These are phyloP conservation scores for Priocnemis perturbator DNA, from an alignment of 2,888 invertebrate species.

Conservation along the genomic window DNA sequence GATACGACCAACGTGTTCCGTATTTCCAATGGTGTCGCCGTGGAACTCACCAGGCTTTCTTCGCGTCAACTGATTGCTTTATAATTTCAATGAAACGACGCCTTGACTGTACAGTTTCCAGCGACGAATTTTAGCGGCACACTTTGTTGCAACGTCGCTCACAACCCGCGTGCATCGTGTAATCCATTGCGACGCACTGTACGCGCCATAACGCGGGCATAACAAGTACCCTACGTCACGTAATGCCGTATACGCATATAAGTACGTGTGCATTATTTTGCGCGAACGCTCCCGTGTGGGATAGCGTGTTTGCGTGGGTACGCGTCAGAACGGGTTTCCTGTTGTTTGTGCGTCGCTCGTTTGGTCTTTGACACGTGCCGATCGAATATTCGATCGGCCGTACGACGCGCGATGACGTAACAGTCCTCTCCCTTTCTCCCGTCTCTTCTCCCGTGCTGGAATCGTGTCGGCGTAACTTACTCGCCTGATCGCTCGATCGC, in stretches of 20 bases:
- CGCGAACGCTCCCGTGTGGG: neutral
- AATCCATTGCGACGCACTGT: no score
- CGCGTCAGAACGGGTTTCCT: slow-evolving; percentile 10
- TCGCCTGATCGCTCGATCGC: neutral
- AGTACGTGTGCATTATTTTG: slow-evolving; percentile 4
- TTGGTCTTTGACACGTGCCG: slow-evolving; percentile 33
- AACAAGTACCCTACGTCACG: neutral
- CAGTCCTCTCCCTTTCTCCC: slow-evolving; percentile 16
- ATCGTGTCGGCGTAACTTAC: slow-evolving; percentile 31
- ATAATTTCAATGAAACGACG: no score
- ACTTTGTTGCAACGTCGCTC: no score
- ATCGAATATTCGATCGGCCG: slow-evolving; percentile 47
- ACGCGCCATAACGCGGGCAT: no score
- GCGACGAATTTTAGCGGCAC: no score
- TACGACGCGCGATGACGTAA: slow-evolving; percentile 15
- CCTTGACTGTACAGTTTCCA: no score
- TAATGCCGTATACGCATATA: neutral
- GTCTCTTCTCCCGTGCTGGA: slow-evolving; percentile 3
- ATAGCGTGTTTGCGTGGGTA: neutral
- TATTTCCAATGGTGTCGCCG: no score
- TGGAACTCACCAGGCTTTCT: no score
- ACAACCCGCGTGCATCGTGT: no score
- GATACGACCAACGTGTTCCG: no score
- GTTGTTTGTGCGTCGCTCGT: slow-evolving; percentile 34
- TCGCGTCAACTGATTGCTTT: no score